Evolutionary conservation across 2,888 invertebrate species (phyloP), one percentile per base, ranked within the genome.

Genomic region (Teleogryllus oceanicus): DNA sequence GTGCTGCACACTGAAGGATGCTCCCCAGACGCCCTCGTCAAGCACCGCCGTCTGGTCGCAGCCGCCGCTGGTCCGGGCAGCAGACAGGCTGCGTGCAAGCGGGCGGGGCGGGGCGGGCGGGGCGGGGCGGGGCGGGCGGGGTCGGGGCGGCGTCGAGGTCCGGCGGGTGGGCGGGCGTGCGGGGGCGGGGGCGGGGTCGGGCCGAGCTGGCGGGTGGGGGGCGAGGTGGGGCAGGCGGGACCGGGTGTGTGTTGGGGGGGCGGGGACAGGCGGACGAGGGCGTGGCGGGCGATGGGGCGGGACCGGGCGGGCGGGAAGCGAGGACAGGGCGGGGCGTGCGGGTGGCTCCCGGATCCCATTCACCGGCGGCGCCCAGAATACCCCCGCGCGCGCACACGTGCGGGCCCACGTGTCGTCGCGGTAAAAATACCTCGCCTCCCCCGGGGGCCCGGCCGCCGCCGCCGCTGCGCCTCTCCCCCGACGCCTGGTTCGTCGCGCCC

Each of bases 301-400:
- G 3, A 0, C 0, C 5, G 37, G 37, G 0, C 4, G 4, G 37
- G 5, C 5, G 2, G n/a, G n/a, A n/a, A n/a, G n/a, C n/a, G n/a
- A n/a, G 16, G 2, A 2, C 62, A 11, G 62, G 3, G n/a, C 62
- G 13, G 62, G n/a, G n/a, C 16, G 10, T 37, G 37, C 37, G 37
- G 37, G n/a, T 62, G 62, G 13, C 62, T 62, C 62, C 62, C n/a
- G n/a, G n/a, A 13, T 62, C 62, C 62, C 62, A 62, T 62, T 62
- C 62, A 62, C 62, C 62, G n/a, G 62, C 62, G 8, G 62, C 62
- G 62, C 62, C 62, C 62, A 62, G 11, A 62, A 62, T 62, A 62
- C n/a, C 62, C 62, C 62, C n/a, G 16, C 62, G 13, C 16, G 62
- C 62, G 62, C 62, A 62, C 62, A 62, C 62, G 62, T 62, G 62